A percentile compares a stretch with the other conserved stretches of the same genome.
phyloP scores from a whole-genome alignment of 2,888 invertebrate species.

The Phragmatobia fuliginosa region DNA sequence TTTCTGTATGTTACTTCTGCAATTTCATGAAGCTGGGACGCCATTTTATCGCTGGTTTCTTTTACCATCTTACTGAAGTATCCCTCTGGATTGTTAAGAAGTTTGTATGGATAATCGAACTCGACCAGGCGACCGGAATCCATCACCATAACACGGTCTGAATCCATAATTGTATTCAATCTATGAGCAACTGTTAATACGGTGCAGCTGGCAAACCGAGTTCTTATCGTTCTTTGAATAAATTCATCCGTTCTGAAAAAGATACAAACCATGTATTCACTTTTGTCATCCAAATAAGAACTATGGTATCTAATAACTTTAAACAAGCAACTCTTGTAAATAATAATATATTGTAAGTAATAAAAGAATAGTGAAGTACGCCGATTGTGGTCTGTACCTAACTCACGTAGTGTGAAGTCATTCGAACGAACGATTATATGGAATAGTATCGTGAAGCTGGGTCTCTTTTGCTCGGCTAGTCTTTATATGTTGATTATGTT shows the following conservation, averaged over 20 bases:
- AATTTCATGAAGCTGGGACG: constrained; percentile 75
- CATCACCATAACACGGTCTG: constrained; percentile 95
- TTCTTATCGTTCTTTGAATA: constrained; percentile 94
- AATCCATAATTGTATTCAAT: constrained; percentile 97
- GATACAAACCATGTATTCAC: neutral
- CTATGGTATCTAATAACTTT: no score
- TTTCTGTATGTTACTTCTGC: constrained; percentile 79
- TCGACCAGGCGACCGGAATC: constrained; percentile 92
- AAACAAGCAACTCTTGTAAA: no score
- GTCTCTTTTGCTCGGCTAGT: no score
- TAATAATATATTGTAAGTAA: no score
- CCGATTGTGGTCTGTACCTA: no score
- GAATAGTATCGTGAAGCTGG: no score
- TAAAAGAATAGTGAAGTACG: no score
- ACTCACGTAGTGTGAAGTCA: no score
- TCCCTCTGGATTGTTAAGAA: constrained; percentile 88
- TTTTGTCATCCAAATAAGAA: no score
- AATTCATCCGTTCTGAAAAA: constrained; percentile 91
- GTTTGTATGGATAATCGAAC: constrained; percentile 89
- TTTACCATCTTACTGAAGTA: constrained; percentile 90
- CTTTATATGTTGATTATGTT: no score
- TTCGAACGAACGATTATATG: no score
- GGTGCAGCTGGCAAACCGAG: constrained; percentile 93
- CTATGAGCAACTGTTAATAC: constrained; percentile 97
- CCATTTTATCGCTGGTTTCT: constrained; percentile 88